Evolutionary conservation across 2,888 invertebrate species (phyloP).

Genomic region (Sthenelais limicola): DNA sequence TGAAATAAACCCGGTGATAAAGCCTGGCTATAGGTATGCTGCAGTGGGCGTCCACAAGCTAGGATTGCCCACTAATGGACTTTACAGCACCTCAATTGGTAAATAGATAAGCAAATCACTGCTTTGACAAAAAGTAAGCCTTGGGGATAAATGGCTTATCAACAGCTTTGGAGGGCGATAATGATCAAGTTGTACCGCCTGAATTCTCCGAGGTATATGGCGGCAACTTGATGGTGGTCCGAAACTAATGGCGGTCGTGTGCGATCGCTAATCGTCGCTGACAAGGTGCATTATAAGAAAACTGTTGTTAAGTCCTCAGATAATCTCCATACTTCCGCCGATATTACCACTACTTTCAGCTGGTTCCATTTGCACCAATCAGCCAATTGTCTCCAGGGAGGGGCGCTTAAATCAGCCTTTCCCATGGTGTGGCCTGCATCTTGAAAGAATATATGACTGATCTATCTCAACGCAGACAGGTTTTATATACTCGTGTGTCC

Average conservation of each 20-base stretch:
- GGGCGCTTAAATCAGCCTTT: too few relatives aligned
- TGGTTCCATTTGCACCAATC: too few relatives aligned
- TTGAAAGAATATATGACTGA: too few relatives aligned
- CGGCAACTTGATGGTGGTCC: not conserved
- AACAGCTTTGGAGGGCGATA: conserved; percentile 10
- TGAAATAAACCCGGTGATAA: too few relatives aligned
- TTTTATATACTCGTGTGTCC: too few relatives aligned
- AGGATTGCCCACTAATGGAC: conserved; percentile 15
- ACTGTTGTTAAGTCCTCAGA: conserved; percentile 31
- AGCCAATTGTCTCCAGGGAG: too few relatives aligned
- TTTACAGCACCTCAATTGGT: conserved; percentile 16
- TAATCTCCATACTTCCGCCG: conserved; percentile 31
- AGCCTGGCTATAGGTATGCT: too few relatives aligned
- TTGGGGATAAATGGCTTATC: conserved; percentile 15
- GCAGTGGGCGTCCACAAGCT: too few relatives aligned
- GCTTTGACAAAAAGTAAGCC: not conserved
- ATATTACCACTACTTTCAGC: too few relatives aligned
- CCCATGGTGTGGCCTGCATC: too few relatives aligned
- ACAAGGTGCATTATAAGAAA: conserved; percentile 32
- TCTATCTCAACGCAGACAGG: too few relatives aligned
- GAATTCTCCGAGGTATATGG: conserved; percentile 1
- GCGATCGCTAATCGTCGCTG: conserved; percentile 29
- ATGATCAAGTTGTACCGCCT: conserved; percentile 29
- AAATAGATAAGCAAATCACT: conserved; percentile 31
- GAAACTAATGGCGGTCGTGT: not conserved